Percentiles rank a stretch among this genome's conserved stretches.
Conservation (phyloP, 2,888 invertebrate genomes). For the Ischnura elegans region DNA sequence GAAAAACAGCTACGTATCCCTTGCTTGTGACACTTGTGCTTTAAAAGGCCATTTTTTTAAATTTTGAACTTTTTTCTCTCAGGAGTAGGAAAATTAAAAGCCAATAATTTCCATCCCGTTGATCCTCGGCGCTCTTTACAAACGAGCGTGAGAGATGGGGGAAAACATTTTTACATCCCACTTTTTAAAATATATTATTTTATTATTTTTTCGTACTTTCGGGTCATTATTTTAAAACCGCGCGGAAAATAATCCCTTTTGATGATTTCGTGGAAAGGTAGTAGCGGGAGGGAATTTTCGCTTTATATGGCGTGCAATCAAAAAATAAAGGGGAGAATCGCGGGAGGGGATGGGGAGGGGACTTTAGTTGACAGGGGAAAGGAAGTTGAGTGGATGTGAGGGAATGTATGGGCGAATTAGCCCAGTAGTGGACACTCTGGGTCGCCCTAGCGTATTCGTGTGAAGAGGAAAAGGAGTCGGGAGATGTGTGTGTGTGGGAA, state of each 20-base stretch:
- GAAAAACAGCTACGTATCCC: too few relatives aligned
- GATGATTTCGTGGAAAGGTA: background rate
- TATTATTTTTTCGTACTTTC: too few relatives aligned
- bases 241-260: conserved; percentile 11
- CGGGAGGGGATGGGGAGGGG: background rate
- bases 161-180: background rate
- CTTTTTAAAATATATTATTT: too few relatives aligned
- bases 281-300: background rate
- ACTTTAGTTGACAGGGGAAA: background rate
- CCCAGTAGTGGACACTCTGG: too few relatives aligned
- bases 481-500: background rate
- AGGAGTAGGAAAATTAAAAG: background rate
- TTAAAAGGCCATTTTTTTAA: too few relatives aligned
- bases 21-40: too few relatives aligned
- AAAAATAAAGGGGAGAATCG: background rate
- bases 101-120: background rate
- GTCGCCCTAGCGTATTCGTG: too few relatives aligned
- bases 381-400: background rate
- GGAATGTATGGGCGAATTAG: too few relatives aligned
- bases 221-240: conserved; percentile 16
- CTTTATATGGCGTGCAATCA: background rate
- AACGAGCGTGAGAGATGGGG: too few relatives aligned
- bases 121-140: background rate
- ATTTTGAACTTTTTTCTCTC: background rate
- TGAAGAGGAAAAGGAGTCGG: background rate